Conservation (phyloP, 2,113 vertebrate genomes). For the Sciurus niger region DNA sequence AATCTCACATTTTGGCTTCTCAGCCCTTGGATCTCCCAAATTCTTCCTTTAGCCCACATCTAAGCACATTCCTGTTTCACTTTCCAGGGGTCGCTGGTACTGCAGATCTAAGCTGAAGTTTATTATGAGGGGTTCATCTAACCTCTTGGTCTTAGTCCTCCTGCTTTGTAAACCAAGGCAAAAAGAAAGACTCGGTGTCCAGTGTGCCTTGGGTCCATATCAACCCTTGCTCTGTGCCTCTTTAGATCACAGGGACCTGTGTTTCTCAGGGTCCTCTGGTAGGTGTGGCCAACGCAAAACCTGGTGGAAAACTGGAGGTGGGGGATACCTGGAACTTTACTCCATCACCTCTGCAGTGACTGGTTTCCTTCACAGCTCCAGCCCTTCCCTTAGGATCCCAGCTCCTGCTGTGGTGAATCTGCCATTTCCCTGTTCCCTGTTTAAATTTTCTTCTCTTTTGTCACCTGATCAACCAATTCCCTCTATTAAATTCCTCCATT, state of each 20-base stretch:
- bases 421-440: neutral
- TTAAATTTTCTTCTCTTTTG: neutral
- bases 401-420: neutral
- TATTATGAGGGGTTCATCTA: neutral
- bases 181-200: neutral
- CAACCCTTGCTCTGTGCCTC: neutral
- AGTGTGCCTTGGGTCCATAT: neutral
- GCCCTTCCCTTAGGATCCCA: neutral
- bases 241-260: neutral
- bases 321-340: neutral
- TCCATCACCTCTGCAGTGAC: neutral
- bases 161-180: neutral
- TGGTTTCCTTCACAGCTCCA: neutral
- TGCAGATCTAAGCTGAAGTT: neutral
- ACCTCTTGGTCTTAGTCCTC: neutral
- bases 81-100: neutral
- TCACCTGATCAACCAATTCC: neutral
- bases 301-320: neutral
- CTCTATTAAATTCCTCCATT: constrained; percentile 34
- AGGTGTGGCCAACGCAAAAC: neutral
- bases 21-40: neutral
- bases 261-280: neutral
- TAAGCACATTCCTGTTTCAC: neutral
- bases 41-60: neutral
- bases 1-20: neutral